Conservation (phyloP, 2,888 invertebrate genomes). For the Aleiodes leptofemur region DNA sequence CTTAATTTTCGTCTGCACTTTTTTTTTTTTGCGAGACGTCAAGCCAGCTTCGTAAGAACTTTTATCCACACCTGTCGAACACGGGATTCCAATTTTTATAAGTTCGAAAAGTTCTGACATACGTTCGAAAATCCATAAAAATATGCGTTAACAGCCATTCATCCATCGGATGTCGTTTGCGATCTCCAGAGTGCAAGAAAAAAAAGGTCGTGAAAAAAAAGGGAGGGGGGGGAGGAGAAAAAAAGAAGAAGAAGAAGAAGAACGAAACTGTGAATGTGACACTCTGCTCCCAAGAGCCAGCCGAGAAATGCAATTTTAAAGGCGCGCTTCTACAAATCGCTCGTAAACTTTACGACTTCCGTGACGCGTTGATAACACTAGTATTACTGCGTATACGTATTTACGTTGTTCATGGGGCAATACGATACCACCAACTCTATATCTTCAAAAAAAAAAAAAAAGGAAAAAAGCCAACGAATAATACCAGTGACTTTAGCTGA, state of each 20-base stretch:
- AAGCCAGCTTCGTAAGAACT: background rate
- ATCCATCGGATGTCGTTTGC: constrained; percentile 30
- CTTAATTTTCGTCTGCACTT: constrained; percentile 7
- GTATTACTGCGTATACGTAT: constrained; percentile 31
- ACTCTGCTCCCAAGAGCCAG: constrained; percentile 38
- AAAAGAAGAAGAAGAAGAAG: background rate
- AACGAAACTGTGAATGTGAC: constrained; percentile 16
- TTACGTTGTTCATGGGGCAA: constrained; percentile 22
- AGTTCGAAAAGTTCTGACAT: background rate
- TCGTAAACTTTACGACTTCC: constrained; percentile 58
- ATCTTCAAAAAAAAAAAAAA: background rate
- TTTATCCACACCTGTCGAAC: constrained; percentile 21
- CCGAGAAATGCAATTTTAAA: constrained; percentile 54
- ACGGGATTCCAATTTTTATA: constrained; percentile 3
- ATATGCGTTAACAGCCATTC: constrained; percentile 30
- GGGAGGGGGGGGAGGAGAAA: no score
- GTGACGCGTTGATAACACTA: constrained; percentile 45
- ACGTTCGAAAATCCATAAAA: constrained; percentile 15
- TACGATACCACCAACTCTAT: constrained; percentile 20
- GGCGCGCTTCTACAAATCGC: constrained; percentile 51
- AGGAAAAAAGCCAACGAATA: no score
- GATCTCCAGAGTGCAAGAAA: no score
- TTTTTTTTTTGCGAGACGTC: background rate
- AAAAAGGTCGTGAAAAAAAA: no score
- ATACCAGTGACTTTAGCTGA: no score